phyloP scores from a whole-genome alignment of 2,888 invertebrate genomes.

The Trissonchulus sp. region DNA sequence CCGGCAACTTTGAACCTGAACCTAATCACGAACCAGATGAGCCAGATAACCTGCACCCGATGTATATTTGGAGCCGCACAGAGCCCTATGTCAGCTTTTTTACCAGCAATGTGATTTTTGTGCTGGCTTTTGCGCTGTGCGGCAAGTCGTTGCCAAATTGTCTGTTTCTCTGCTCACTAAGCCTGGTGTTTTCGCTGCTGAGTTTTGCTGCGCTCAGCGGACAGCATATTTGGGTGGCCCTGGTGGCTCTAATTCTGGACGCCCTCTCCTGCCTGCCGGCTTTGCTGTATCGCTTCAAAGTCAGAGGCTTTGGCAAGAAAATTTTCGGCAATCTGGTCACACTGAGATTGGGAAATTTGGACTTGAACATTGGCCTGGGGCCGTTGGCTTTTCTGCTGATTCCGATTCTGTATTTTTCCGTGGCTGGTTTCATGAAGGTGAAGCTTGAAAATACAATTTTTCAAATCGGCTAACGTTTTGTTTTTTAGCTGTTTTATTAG shows the following conservation, averaged over 20 bases:
- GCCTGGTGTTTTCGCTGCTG: background rate
- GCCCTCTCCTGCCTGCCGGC: conserved; percentile 10
- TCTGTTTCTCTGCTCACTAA: conserved; percentile 21
- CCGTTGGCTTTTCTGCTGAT: conserved; percentile 6
- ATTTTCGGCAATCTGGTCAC: background rate
- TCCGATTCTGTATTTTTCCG: background rate
- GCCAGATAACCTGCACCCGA: too few species aligned
- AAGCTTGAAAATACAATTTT: too few species aligned
- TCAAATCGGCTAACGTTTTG: too few species aligned
- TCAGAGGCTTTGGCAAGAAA: background rate
- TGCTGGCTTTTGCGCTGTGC: conserved; percentile 7
- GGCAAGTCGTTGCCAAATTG: conserved; percentile 22
- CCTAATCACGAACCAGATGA: too few species aligned
- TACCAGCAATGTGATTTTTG: conserved; percentile 2
- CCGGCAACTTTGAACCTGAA: too few species aligned
- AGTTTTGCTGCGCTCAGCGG: conserved; percentile 15
- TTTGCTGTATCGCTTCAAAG: background rate
- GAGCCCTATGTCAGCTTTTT: conserved; percentile 26
- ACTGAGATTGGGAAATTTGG: background rate
- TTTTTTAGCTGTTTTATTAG: too few species aligned
- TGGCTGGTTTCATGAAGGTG: background rate
- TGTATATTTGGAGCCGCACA: background rate
- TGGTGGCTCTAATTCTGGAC: conserved; percentile 17
- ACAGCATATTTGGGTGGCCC: conserved; percentile 3
- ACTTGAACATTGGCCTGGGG: background rate